These are phyloP conservation scores for Holotrichia oblita DNA, from an alignment of 1,140 invertebrate species.

Conservation along the genomic window DNA sequence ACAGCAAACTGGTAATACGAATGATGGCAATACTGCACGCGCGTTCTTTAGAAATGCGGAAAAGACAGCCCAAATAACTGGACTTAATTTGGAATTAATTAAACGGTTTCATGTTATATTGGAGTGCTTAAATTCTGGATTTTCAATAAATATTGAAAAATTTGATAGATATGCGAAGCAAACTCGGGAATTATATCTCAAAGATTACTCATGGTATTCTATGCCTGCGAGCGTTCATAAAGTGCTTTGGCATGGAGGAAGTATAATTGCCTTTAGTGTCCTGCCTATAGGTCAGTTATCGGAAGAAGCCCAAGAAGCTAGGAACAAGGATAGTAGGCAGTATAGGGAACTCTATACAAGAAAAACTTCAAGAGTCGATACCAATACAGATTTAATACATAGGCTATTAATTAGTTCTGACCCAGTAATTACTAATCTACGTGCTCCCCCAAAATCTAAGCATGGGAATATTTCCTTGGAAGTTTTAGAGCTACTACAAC, in stretches of 20 bases:
- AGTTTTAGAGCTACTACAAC: conserved; percentile 1
- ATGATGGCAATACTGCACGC: background rate
- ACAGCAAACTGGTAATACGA: background rate
- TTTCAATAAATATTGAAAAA: background rate
- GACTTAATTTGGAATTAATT: background rate
- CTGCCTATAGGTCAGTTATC: background rate
- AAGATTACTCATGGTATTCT: background rate
- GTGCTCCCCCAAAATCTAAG: conserved; percentile 11
- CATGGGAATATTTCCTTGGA: background rate
- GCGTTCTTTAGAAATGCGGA: background rate
- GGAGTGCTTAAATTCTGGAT: background rate
- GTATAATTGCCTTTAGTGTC: background rate
- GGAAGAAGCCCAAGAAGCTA: conserved; percentile 2
- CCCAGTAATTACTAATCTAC: conserved; percentile 10
- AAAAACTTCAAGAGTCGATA: conserved; percentile 19
- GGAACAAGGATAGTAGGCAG: background rate
- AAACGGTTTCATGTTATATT: background rate
- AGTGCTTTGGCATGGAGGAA: background rate
- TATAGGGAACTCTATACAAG: conserved; percentile 19
- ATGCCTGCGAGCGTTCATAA: background rate
- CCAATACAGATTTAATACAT: conserved; percentile 3
- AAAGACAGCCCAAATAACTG: background rate
- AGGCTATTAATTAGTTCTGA: conserved; percentile 13
- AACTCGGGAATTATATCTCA: background rate
- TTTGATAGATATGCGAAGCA: background rate